These are phyloP conservation scores for Patella ulyssiponensis DNA, from an alignment of 2,888 invertebrate genomes.

Conservation along the genomic window DNA sequence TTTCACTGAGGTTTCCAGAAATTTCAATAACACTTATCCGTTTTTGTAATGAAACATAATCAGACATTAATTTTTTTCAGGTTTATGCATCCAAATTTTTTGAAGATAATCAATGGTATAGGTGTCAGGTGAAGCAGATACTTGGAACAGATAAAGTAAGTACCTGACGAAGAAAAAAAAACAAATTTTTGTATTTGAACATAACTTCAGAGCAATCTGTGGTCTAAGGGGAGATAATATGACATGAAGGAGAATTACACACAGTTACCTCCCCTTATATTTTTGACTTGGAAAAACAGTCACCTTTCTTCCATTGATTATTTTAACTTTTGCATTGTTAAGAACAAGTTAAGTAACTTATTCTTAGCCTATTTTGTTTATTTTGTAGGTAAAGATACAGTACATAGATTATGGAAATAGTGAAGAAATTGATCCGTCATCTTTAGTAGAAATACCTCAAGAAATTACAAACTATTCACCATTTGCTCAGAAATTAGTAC, in stretches of 20 bases:
- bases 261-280: too few species aligned
- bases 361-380: not conserved
- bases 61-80: conserved; percentile 37
- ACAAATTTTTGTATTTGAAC: not conserved
- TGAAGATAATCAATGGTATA: conserved; percentile 63
- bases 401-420: conserved; percentile 66
- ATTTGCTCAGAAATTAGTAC: conserved; percentile 53
- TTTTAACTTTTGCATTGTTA: not conserved
- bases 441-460: conserved; percentile 58
- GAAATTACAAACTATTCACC: conserved; percentile 50
- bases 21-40: too few species aligned
- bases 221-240: not conserved
- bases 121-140: conserved; percentile 54
- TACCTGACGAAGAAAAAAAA: conserved; percentile 1
- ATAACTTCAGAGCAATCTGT: not conserved
- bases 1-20: too few species aligned
- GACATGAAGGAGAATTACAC: too few species aligned
- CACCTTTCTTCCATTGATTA: not conserved
- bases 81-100: conserved; percentile 60
- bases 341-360: not conserved
- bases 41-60: too few species aligned
- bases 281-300: not conserved
- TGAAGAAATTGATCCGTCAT: conserved; percentile 52
- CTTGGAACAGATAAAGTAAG: conserved; percentile 52
- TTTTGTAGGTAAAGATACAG: conserved; percentile 59